phyloP scores from a whole-genome alignment of 1,140 invertebrate genomes.

The Drosophila varians region DNA sequence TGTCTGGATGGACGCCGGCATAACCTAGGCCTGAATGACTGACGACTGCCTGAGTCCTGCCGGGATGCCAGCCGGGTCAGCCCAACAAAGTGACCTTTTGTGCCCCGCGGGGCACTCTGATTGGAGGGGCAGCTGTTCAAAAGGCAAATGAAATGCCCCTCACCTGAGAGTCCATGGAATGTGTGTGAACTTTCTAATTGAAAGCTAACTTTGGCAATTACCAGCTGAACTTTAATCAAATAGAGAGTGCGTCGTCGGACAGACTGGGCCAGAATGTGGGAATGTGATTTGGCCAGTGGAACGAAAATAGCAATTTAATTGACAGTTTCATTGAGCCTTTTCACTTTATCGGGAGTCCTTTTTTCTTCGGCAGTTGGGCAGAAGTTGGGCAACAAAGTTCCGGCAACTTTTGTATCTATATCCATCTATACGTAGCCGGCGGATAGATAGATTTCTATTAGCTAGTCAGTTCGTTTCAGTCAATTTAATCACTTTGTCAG shows the following conservation, averaged over 20 bases:
- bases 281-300: constrained; percentile 55
- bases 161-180: constrained; percentile 27
- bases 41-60: neutral
- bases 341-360: neutral
- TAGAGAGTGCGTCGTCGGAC: constrained; percentile 15
- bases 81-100: constrained; percentile 73
- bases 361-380: neutral
- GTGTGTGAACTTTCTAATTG: constrained; percentile 71
- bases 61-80: neutral
- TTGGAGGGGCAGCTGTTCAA: constrained; percentile 47
- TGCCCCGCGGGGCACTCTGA: constrained; percentile 32
- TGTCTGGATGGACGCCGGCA: constrained; percentile 32
- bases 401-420: constrained; percentile 40
- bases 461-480: constrained; percentile 66
- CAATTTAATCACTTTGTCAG: constrained; percentile 82
- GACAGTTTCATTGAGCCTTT: constrained; percentile 72
- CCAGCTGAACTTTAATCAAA: constrained; percentile 74
- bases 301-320: constrained; percentile 73
- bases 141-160: constrained; percentile 67
- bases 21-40: constrained; percentile 44
- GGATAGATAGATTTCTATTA: constrained; percentile 67
- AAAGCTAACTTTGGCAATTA: constrained; percentile 81
- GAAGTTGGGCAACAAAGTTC: constrained; percentile 49
- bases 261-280: neutral
- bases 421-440: constrained; percentile 16